A percentile compares a stretch with the other conserved stretches of the same genome.
Conservation (phyloP, 2,888 invertebrate species). For the Physocephala rufipes region DNA sequence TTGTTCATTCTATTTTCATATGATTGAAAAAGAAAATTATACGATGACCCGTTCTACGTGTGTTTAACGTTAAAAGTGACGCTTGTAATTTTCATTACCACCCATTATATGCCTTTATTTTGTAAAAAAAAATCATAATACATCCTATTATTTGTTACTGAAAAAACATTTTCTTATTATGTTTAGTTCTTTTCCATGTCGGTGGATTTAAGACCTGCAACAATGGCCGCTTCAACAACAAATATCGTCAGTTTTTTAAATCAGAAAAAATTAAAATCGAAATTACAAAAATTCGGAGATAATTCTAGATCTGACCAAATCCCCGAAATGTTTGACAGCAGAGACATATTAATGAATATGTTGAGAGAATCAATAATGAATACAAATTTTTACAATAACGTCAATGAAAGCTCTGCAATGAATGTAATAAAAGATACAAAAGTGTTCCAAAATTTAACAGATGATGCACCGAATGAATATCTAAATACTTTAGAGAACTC, state of each 20-base stretch:
- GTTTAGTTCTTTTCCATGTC: neutral
- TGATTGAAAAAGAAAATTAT: too few species aligned
- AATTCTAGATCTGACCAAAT: conserved; percentile 51
- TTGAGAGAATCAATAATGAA: conserved; percentile 44
- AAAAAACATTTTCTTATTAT: too few species aligned
- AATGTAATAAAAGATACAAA: conserved; percentile 28
- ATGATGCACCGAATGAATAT: conserved; percentile 50
- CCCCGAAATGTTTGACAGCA: conserved; percentile 31
- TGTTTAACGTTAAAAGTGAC: too few species aligned
- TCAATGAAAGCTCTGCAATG: conserved; percentile 15
- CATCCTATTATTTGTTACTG: too few species aligned
- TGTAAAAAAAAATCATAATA: too few species aligned
- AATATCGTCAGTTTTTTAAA: conserved; percentile 56
- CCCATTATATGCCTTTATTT: too few species aligned
- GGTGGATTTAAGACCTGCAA: conserved; percentile 23
- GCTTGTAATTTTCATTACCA: too few species aligned
- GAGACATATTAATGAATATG: conserved; percentile 46
- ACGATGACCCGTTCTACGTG: too few species aligned
- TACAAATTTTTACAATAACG: conserved; percentile 45
- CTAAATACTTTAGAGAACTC: conserved; percentile 51
- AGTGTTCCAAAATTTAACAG: conserved; percentile 41
- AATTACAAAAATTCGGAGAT: conserved; percentile 46
- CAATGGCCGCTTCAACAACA: conserved; percentile 40
- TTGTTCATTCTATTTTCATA: too few species aligned
- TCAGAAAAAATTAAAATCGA: conserved; percentile 41